Conservation (phyloP, 2,113 vertebrate species). For the Geococcyx californianus region DNA sequence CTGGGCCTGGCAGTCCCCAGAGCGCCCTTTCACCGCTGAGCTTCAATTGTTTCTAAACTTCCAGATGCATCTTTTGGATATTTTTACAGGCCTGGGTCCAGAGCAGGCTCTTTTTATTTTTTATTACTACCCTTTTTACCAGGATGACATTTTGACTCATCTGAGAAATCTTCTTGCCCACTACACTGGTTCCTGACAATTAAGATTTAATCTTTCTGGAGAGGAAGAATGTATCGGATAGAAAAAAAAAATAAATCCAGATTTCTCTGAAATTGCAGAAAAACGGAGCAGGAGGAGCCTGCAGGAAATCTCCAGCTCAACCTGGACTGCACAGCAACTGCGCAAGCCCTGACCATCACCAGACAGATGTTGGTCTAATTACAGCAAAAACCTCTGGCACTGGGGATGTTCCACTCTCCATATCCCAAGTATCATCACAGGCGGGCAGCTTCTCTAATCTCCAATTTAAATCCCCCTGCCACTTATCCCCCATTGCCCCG, state of each 20-base stretch:
- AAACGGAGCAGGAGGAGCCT: neutral
- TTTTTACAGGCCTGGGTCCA: constrained; percentile 19
- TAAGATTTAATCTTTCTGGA: constrained; percentile 19
- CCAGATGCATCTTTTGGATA: constrained; percentile 1
- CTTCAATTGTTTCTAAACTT: constrained; percentile 34
- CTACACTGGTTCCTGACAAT: neutral
- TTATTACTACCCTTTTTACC: constrained; percentile 17
- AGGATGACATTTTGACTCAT: constrained; percentile 22
- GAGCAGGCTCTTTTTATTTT: neutral
- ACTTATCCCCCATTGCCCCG: neutral
- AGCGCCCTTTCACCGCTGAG: fast-evolving
- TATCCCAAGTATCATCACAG: neutral
- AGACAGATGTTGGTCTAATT: constrained; percentile 23
- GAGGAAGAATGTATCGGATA: neutral
- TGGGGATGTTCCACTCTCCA: neutral
- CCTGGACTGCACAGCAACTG: neutral
- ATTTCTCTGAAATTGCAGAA: neutral
- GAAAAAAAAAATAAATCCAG: neutral
- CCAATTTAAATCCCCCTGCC: neutral
- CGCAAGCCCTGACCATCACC: fast-evolving
- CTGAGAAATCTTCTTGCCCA: neutral
- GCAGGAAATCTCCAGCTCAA: neutral
- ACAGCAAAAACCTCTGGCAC: neutral
- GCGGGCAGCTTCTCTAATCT: neutral
- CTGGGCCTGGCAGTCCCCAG: neutral